phyloP scores from a whole-genome alignment of 2,888 invertebrate genomes.

The Cenopis cana region DNA sequence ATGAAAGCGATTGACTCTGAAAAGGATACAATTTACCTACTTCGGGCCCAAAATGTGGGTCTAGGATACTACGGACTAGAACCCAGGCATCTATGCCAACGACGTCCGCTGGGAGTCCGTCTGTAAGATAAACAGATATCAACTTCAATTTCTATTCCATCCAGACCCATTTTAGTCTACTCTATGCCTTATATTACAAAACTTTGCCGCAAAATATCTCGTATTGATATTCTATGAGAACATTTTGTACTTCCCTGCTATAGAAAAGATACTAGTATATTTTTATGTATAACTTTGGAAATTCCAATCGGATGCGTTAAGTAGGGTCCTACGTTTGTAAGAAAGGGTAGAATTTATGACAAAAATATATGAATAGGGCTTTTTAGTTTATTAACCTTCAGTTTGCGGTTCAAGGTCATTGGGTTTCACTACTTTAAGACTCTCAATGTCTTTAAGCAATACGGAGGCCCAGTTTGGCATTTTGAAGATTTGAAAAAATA shows the following conservation, averaged over 20 bases:
- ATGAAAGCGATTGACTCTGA: conserved; percentile 18
- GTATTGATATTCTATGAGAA: neutral
- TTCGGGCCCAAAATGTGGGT: conserved; percentile 1
- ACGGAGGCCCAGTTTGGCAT: too few species aligned
- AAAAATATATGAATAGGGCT: neutral
- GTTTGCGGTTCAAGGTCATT: neutral
- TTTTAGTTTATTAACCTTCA: neutral
- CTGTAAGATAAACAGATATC: neutral
- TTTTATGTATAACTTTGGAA: conserved; percentile 4
- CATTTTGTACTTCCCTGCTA: conserved; percentile 14
- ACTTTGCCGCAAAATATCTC: conserved; percentile 3
- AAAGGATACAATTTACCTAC: conserved; percentile 13
- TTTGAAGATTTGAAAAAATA: too few species aligned
- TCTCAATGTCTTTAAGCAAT: neutral
- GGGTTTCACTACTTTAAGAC: neutral
- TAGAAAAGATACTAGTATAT: too few species aligned
- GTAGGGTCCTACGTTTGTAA: conserved; percentile 5
- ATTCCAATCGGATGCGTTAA: neutral
- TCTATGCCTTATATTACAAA: neutral
- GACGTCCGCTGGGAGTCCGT: neutral
- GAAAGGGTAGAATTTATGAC: conserved; percentile 2
- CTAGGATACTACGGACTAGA: neutral
- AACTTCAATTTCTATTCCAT: neutral
- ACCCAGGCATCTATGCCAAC: neutral
- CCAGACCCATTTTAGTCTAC: neutral